phyloP scores from a whole-genome alignment of 2,888 invertebrate species.

The Adelphocoris suturalis region DNA sequence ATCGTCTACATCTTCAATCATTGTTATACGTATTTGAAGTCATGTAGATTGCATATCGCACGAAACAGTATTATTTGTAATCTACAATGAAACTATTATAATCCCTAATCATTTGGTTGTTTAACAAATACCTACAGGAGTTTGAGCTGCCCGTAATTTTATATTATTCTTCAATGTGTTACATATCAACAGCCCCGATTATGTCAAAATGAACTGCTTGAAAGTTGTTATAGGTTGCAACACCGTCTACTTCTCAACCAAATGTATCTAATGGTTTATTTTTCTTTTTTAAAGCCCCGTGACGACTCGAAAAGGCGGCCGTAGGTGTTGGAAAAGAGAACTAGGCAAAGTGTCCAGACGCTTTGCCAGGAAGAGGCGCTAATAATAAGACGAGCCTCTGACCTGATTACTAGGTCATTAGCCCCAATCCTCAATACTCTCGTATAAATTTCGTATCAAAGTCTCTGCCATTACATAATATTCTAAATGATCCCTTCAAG shows the following conservation, averaged over 20 bases:
- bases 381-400: slow-evolving; percentile 20
- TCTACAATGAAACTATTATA: no score
- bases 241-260: not conserved
- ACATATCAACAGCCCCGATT: not conserved
- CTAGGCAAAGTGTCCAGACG: slow-evolving; percentile 3
- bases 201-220: not conserved
- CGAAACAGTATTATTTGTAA: no score
- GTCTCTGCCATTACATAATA: no score
- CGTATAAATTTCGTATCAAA: no score
- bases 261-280: not conserved
- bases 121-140: no score
- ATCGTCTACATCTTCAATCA: no score
- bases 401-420: slow-evolving; percentile 22
- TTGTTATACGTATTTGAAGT: no score
- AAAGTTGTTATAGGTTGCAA: not conserved
- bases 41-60: no score
- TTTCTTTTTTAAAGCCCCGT: not conserved
- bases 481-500: no score
- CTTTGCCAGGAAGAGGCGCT: slow-evolving; percentile 23
- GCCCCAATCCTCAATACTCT: not conserved
- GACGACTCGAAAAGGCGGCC: slow-evolving; percentile 25
- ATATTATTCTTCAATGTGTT: no score
- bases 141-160: no score
- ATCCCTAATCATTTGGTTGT: no score
- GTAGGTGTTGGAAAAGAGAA: not conserved